Evolutionary conservation across 2,797 vertebrate genomes (phyloP).

Genomic region (Rhodeus uyekii): DNA sequence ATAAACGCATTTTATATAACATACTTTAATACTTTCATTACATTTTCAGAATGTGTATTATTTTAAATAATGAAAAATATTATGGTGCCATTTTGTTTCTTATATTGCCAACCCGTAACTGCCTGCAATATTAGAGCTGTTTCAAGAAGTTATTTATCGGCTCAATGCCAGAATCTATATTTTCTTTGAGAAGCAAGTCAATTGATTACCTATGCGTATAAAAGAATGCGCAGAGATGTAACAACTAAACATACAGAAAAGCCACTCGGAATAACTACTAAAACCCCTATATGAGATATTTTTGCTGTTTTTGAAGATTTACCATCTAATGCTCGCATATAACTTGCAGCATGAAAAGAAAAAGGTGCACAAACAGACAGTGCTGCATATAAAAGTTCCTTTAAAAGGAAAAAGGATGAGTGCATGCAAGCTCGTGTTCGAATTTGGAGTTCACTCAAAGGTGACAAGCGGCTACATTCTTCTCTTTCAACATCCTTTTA

Average conservation of each 20-base stretch:
- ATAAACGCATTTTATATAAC: too few species aligned
- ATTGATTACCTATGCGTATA: neutral
- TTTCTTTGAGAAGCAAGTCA: neutral
- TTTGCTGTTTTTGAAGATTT: neutral
- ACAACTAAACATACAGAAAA: neutral
- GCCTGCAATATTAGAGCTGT: neutral
- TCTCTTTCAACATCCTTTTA: slow-evolving; percentile 36
- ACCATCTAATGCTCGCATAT: neutral
- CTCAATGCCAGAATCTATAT: neutral
- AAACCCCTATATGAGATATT: neutral
- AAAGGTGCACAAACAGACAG: neutral
- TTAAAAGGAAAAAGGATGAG: neutral
- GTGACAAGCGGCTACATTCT: slow-evolving; percentile 55
- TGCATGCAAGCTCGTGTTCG: slow-evolving; percentile 52
- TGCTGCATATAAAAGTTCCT: slow-evolving; percentile 20
- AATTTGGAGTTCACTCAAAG: slow-evolving; percentile 56
- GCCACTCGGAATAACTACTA: neutral
- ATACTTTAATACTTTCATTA: too few species aligned
- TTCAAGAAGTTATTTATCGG: neutral
- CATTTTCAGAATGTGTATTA: neutral
- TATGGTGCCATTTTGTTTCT: neutral
- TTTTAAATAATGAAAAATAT: neutral
- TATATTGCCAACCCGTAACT: neutral
- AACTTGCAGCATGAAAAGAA: neutral
- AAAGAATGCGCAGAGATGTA: neutral